Conservation (phyloP, 2,113 vertebrate genomes). For the Balaenoptera acutorostrata region DNA sequence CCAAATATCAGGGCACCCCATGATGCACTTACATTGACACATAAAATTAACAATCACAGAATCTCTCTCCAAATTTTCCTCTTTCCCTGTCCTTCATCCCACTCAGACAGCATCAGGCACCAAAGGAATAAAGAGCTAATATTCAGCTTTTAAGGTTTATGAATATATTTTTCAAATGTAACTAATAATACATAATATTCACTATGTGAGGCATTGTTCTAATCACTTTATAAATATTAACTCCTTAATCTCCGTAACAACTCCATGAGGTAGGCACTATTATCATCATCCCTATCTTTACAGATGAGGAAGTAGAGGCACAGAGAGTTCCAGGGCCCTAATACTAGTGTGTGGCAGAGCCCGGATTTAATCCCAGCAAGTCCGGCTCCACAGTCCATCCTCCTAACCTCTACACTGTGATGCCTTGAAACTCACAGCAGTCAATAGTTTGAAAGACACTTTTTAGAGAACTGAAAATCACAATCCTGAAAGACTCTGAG, state of each 20-base stretch:
- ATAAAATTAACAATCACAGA: constrained; percentile 8
- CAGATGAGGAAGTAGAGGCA: background rate
- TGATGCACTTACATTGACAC: background rate
- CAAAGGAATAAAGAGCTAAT: background rate
- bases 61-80: background rate
- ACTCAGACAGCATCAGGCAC: background rate
- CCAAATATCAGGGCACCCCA: background rate
- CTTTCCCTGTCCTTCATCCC: background rate
- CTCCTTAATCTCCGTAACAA: background rate
- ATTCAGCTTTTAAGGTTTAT: background rate
- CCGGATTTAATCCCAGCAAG: background rate
- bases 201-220: background rate
- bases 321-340: background rate
- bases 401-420: background rate
- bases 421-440: background rate
- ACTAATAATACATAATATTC: background rate
- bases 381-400: background rate
- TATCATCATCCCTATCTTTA: background rate
- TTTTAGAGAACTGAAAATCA: background rate
- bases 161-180: constrained; percentile 3
- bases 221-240: background rate
- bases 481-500: background rate
- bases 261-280: background rate
- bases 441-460: background rate
- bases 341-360: background rate